Percentiles rank a stretch among this genome's conserved stretches.
Conservation (phyloP, 2,888 invertebrate genomes). For the Heliconius cydno region DNA sequence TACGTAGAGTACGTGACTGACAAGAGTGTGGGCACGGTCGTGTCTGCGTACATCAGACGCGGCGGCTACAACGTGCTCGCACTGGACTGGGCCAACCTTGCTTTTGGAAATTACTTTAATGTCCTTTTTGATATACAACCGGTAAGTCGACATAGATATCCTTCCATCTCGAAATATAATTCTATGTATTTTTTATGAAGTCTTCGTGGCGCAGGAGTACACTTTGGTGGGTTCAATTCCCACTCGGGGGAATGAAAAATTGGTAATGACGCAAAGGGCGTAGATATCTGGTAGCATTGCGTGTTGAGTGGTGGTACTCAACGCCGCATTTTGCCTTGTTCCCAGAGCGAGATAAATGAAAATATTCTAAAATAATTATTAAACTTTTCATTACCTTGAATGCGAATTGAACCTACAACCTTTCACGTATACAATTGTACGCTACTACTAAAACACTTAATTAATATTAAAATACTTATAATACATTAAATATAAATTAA, state of each 20-base stretch:
- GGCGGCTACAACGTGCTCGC: slow-evolving; percentile 70
- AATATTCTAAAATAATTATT: too few relatives aligned
- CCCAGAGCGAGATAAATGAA: too few relatives aligned
- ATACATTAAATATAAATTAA: too few relatives aligned
- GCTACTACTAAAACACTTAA: too few relatives aligned
- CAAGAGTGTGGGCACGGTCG: slow-evolving; percentile 50
- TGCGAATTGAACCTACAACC: too few relatives aligned
- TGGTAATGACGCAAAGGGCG: not conserved
- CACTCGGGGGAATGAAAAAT: not conserved
- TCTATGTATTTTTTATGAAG: not conserved
- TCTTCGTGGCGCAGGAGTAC: not conserved
- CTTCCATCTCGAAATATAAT: not conserved
- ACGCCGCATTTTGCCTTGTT: too few relatives aligned
- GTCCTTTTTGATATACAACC: slow-evolving; percentile 54
- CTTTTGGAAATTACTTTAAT: slow-evolving; percentile 64
- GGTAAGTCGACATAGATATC: slow-evolving; percentile 50
- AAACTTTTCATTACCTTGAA: too few relatives aligned
- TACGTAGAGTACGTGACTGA: slow-evolving; percentile 27
- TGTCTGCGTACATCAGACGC: slow-evolving; percentile 62
- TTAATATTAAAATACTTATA: too few relatives aligned
- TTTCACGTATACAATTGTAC: too few relatives aligned
- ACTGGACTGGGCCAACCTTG: slow-evolving; percentile 75
- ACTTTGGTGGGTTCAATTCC: not conserved
- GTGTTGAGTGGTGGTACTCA: too few relatives aligned
- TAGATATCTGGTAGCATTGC: too few relatives aligned